Percentiles rank a stretch among this genome's conserved stretches.
Evolutionary conservation across 1,140 invertebrate genomes (phyloP).

Genomic region (Danaus plexippus): DNA sequence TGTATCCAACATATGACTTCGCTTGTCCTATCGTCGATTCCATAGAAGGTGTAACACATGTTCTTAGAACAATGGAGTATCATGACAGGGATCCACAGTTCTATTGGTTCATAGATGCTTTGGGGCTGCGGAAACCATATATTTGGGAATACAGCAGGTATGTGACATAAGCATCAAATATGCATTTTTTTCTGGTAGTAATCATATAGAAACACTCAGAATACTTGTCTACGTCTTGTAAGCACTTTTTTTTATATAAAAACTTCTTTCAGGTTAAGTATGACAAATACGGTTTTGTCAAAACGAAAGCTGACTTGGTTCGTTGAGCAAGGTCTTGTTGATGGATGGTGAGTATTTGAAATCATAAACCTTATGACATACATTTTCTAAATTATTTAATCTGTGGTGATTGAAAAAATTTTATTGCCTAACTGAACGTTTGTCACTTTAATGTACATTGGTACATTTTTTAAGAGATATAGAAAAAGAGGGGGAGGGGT

Average conservation of each 20-base stretch:
- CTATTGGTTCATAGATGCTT: slow-evolving; percentile 94
- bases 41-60: slow-evolving; percentile 97
- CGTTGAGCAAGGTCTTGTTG: slow-evolving; percentile 92
- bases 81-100: slow-evolving; percentile 98
- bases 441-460: no score
- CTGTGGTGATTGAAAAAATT: no score
- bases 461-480: no score
- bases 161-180: neutral
- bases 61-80: slow-evolving; percentile 98
- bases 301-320: slow-evolving; percentile 99
- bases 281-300: slow-evolving; percentile 98
- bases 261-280: slow-evolving; percentile 82
- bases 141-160: slow-evolving; percentile 94
- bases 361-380: neutral
- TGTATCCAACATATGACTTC: slow-evolving; percentile 99
- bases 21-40: slow-evolving; percentile 99
- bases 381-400: no score
- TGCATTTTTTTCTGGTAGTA: neutral
- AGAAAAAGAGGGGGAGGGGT: no score
- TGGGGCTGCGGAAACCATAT: slow-evolving; percentile 89
- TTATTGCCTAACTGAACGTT: no score
- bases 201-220: no score
- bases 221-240: no score
- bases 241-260: no score
- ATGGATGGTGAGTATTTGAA: slow-evolving; percentile 86